Percentiles rank a stretch among this genome's conserved stretches.
These are phyloP conservation scores for Abramis brama DNA, from an alignment of 2,113 vertebrate species.

Conservation along the genomic window DNA sequence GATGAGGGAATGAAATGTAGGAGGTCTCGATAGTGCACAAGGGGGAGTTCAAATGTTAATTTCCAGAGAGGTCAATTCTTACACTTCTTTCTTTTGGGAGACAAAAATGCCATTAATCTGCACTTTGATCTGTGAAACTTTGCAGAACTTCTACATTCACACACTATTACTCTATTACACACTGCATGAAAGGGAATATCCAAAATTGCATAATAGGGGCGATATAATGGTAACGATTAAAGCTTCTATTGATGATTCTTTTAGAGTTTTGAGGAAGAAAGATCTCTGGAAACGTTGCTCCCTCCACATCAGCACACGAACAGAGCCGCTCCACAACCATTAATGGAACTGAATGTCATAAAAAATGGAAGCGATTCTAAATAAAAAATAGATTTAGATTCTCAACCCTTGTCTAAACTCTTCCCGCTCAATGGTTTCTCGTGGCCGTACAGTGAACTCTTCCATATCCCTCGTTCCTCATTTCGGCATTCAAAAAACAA, in stretches of 20 bases:
- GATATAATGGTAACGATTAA: background rate
- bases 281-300: background rate
- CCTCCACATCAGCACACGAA: background rate
- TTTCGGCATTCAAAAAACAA: slow-evolving; percentile 2
- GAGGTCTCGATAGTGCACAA: no score
- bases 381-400: background rate
- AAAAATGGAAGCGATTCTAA: background rate
- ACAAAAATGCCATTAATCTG: no score
- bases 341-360: background rate
- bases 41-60: no score
- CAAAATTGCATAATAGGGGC: no score
- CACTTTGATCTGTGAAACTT: no score
- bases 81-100: no score
- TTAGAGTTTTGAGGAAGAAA: background rate
- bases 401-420: background rate
- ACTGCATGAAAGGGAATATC: no score
- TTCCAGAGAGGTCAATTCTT: no score
- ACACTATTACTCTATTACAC: no score
- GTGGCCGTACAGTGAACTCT: background rate
- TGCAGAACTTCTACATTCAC: no score
- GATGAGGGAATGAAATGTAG: no score
- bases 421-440: no score
- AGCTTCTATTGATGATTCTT: background rate
- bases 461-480: background rate
- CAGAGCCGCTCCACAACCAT: background rate